Percentiles rank a stretch among this genome's conserved stretches.
Conservation (phyloP, 2,113 vertebrate species). For the Onychorhynchus coronatus region DNA sequence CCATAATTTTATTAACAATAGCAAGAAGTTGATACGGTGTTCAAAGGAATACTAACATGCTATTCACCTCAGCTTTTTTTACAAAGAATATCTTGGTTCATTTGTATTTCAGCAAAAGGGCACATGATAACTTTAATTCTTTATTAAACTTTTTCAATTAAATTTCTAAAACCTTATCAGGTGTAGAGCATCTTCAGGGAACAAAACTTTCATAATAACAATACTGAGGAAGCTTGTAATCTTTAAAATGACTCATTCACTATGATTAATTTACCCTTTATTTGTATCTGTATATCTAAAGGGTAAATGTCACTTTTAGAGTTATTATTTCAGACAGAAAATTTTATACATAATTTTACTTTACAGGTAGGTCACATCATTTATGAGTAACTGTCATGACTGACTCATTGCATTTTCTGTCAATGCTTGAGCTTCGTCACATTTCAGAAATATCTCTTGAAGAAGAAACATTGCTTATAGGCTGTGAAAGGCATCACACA, state of each 20-base stretch:
- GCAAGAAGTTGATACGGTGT: conserved; percentile 37
- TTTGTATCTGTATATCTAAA: conserved; percentile 63
- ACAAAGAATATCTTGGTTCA: conserved; percentile 23
- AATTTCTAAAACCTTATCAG: conserved; percentile 65
- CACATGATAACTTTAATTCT: conserved; percentile 62
- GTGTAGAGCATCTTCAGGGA: conserved; percentile 31
- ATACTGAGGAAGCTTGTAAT: conserved; percentile 26
- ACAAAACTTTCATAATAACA: conserved; percentile 35
- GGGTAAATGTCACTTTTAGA: conserved; percentile 55
- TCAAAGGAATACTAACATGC: conserved; percentile 54
- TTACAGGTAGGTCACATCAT: conserved; percentile 24
- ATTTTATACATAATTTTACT: conserved; percentile 47
- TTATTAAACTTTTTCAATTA: conserved; percentile 69
- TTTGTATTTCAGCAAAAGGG: conserved; percentile 33
- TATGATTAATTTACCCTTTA: conserved; percentile 65
- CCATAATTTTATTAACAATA: conserved; percentile 71
- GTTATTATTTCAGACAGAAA: conserved; percentile 38
- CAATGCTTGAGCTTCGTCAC: neutral
- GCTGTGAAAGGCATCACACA: neutral
- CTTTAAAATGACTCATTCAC: conserved; percentile 51
- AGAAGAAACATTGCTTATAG: neutral
- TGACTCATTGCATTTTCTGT: neutral
- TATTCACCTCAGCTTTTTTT: conserved; percentile 23
- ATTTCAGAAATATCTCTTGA: neutral
- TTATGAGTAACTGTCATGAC: neutral